phyloP scores from a whole-genome alignment of 2,113 vertebrate species.

The Dunckerocampus dactyliophorus region DNA sequence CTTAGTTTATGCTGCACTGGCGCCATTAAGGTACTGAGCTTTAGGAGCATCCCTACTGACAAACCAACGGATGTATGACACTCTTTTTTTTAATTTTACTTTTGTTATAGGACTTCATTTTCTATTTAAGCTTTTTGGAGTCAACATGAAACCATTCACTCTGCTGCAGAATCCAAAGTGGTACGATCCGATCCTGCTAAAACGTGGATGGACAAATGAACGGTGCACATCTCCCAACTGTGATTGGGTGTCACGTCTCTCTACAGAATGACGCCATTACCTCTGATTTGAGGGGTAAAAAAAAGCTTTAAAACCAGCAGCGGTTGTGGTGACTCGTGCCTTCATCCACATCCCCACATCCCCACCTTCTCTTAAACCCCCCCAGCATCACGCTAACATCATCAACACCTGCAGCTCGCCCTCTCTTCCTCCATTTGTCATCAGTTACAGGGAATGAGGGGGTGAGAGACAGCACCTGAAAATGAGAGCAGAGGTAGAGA shows the following conservation, averaged over 20 bases:
- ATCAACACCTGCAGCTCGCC: slow-evolving; percentile 41
- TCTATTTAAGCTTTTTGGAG: too few relatives aligned
- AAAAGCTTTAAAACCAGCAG: slow-evolving; percentile 23
- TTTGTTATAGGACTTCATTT: too few relatives aligned
- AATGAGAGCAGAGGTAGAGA: slow-evolving; percentile 55
- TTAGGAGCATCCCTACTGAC: too few relatives aligned
- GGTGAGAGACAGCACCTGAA: slow-evolving; percentile 48
- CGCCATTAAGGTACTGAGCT: too few relatives aligned
- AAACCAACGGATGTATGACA: too few relatives aligned
- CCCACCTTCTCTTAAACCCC: slow-evolving; percentile 18
- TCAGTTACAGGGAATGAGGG: slow-evolving; percentile 30
- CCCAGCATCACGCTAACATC: slow-evolving; percentile 1
- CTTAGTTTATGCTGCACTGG: too few relatives aligned
- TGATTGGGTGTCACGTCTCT: neutral
- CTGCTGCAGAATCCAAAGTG: too few relatives aligned
- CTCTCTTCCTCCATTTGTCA: slow-evolving; percentile 55
- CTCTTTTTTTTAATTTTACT: too few relatives aligned
- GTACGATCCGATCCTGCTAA: neutral
- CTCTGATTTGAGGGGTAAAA: slow-evolving; percentile 24
- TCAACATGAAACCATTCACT: too few relatives aligned
- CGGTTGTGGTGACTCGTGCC: neutral
- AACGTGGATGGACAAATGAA: neutral
- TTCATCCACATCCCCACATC: slow-evolving; percentile 2
- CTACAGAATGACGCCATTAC: slow-evolving; percentile 27
- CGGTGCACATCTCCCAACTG: neutral